Percentiles rank a stretch among this genome's conserved stretches.
Evolutionary conservation across 2,888 invertebrate species (phyloP).

Genomic region (Athetis lepigone): DNA sequence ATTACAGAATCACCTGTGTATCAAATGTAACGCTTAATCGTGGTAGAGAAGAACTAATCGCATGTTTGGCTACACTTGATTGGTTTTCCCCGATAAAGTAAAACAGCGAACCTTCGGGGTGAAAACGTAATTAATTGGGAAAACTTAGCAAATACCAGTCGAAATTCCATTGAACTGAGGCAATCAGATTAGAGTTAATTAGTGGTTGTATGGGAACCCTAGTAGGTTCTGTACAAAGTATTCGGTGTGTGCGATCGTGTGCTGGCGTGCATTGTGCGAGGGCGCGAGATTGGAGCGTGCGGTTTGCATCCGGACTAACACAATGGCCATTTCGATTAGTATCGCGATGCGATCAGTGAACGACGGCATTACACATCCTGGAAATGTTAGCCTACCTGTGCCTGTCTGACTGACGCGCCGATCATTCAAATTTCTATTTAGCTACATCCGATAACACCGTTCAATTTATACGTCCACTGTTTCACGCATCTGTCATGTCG

Average conservation of each 20-base stretch:
- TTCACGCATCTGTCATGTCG: slow-evolving; percentile 44
- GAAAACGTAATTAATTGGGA: slow-evolving; percentile 64
- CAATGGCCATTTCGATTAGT: slow-evolving; percentile 80
- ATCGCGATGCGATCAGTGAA: slow-evolving; percentile 79
- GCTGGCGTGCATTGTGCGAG: slow-evolving; percentile 70
- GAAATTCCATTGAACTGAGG: slow-evolving; percentile 42
- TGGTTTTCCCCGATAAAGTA: slow-evolving; percentile 44
- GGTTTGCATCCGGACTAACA: slow-evolving; percentile 81
- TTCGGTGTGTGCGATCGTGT: slow-evolving; percentile 46
- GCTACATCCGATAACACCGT: slow-evolving; percentile 55
- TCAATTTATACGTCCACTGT: slow-evolving; percentile 49
- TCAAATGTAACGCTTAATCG: slow-evolving; percentile 26
- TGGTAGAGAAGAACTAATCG: slow-evolving; percentile 42
- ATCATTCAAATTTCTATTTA: slow-evolving; percentile 63
- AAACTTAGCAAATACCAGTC: slow-evolving; percentile 57
- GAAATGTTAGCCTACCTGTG: slow-evolving; percentile 61
- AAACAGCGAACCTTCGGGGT: slow-evolving; percentile 52
- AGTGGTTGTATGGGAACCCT: slow-evolving; percentile 66
- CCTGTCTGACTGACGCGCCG: slow-evolving; percentile 26
- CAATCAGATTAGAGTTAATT: slow-evolving; percentile 58
- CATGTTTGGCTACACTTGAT: slow-evolving; percentile 47
- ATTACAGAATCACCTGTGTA: slow-evolving; percentile 15
- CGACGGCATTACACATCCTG: slow-evolving; percentile 70
- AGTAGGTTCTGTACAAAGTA: slow-evolving; percentile 52
- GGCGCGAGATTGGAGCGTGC: slow-evolving; percentile 82